These are phyloP conservation scores for Brachionus koreanus DNA, from an alignment of 1,140 invertebrate genomes.

Conservation along the genomic window DNA sequence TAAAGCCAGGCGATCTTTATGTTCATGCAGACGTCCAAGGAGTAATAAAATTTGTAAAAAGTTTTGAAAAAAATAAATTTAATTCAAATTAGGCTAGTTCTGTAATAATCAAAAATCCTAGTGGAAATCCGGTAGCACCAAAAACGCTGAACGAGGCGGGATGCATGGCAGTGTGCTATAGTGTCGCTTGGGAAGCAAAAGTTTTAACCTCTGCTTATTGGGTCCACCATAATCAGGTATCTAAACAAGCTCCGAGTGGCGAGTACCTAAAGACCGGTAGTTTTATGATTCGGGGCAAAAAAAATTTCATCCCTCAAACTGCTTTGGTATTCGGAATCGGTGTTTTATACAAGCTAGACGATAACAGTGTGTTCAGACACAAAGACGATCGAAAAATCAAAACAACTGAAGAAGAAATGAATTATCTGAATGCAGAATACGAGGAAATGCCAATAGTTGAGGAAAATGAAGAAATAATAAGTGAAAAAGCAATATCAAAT, in stretches of 20 bases:
- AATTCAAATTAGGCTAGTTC: constrained; percentile 22
- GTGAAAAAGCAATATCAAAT: constrained; percentile 16
- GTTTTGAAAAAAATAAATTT: not conserved
- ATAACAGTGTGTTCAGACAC: constrained; percentile 19
- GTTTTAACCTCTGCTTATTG: constrained; percentile 91
- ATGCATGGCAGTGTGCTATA: constrained; percentile 91
- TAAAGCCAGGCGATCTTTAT: constrained; percentile 64
- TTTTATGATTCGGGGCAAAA: constrained; percentile 95
- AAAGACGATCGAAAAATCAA: constrained; percentile 45
- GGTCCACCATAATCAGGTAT: constrained; percentile 92
- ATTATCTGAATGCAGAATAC: constrained; percentile 37
- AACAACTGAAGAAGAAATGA: constrained; percentile 43
- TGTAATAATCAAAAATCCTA: constrained; percentile 84
- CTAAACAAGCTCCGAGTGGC: constrained; percentile 92
- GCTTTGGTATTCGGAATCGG: constrained; percentile 88
- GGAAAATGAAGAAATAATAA: constrained; percentile 52
- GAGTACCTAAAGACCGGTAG: constrained; percentile 91
- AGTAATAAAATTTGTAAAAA: constrained; percentile 60
- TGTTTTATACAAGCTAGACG: constrained; percentile 72
- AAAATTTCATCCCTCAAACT: constrained; percentile 87
- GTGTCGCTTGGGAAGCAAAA: constrained; percentile 93
- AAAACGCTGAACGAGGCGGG: constrained; percentile 94
- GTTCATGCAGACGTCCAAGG: constrained; percentile 81
- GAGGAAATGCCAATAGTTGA: constrained; percentile 50
- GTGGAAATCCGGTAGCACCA: constrained; percentile 70